A percentile compares a stretch with the other conserved stretches of the same genome.
These are phyloP conservation scores for Dicranocentrus wangi DNA, from an alignment of 2,888 invertebrate species.

Conservation along the genomic window DNA sequence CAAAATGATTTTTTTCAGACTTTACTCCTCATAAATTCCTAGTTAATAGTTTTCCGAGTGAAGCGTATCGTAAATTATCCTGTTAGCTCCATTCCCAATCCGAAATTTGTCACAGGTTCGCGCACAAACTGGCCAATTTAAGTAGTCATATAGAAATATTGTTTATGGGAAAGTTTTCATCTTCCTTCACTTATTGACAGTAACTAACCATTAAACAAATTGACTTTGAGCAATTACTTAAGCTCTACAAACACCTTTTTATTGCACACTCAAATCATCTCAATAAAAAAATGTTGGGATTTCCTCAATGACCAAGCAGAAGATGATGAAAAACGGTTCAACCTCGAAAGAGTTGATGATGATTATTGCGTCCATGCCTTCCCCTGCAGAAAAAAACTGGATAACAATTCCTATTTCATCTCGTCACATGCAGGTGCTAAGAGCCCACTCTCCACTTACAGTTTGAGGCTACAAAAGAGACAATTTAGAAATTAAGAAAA, in stretches of 20 bases:
- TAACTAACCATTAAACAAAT: constrained; percentile 29
- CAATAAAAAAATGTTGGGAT: neutral
- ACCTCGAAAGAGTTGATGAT: no score
- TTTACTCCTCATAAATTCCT: neutral
- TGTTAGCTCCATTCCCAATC: neutral
- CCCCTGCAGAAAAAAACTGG: no score
- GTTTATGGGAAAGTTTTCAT: neutral
- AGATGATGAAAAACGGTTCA: no score
- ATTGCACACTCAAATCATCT: neutral
- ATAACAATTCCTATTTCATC: no score
- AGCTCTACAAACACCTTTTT: constrained; percentile 10
- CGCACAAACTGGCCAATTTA: neutral
- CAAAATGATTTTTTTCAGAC: neutral
- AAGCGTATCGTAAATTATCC: constrained; percentile 24
- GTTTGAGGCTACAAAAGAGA: no score
- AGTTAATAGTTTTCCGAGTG: neutral
- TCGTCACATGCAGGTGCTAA: no score
- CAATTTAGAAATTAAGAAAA: constrained; percentile 14
- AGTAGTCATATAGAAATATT: neutral
- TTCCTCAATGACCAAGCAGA: no score
- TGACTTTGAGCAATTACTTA: constrained; percentile 19
- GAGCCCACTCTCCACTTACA: no score
- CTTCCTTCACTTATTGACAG: constrained; percentile 11
- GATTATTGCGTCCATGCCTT: no score
- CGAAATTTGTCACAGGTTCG: neutral